Evolutionary conservation across 2,797 vertebrate species (phyloP), one percentile per base, ranked within the genome.

Genomic region (Esox lucius): DNA sequence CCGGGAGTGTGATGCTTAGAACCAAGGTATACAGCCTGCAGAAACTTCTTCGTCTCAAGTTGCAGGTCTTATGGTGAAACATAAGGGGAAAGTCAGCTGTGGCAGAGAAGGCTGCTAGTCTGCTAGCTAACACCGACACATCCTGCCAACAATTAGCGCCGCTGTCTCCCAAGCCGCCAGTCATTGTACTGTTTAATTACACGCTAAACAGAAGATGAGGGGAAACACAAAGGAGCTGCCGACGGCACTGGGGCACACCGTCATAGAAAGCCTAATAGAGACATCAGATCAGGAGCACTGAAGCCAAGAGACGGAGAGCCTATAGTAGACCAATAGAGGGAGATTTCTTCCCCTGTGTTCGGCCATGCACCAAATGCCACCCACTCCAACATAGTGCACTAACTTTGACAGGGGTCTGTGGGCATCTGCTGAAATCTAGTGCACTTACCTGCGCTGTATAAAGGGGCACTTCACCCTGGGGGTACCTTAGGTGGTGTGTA

Each of bases 101-200:
- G 77, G 39, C 24, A 48, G 24, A 39, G 70, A 26, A 74, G 56
- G 31, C 53, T n/a, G 33, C 66, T 68, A 39, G 68, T 22, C 42
- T 13, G 39, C 65, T 67, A n/a, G 65, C 68, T 48, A n/a, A 26
- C 68, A 79, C 71, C 73, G 94, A 93, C 92, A 94, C 93, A 93
- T 94, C 94, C 95, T 92, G 94, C 92, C 92, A 92, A 91, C 95
- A 95, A 96, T 96, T 96, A 95, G 94, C 93, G 92, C 91, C 64
- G 93, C 93, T 84, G 78, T 84, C 80, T 86, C 77, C 66, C 26
- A 53, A 76, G 79, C 53, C 80, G 72, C 49, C 68, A 75, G 79
- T 82, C 80, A 83, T 95, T 95, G 95, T 96, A 95, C 95, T 95
- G 94, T 96, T 95, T 96, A 95, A 96, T 96, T 96, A 96, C 93